Evolutionary conservation across 2,113 vertebrate genomes (phyloP).

Genomic region (Varanus salvator): DNA sequence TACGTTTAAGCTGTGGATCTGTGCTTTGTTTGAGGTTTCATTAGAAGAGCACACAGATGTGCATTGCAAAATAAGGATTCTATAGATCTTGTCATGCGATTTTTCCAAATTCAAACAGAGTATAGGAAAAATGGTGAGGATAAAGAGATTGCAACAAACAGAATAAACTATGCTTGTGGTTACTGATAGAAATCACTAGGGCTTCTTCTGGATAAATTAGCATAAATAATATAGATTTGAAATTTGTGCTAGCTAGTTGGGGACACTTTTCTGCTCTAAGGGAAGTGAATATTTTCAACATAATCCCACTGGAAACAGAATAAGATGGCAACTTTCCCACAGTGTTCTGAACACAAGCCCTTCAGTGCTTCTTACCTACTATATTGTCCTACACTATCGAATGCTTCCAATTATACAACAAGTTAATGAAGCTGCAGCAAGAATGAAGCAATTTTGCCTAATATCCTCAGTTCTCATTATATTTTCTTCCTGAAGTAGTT

Average conservation of each 20-base stretch:
- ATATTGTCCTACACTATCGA: background rate
- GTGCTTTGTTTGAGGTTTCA: background rate
- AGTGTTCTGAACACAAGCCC: background rate
- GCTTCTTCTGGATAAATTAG: background rate
- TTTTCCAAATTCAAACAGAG: background rate
- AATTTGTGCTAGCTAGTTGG: background rate
- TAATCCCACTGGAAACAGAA: background rate
- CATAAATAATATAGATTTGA: background rate
- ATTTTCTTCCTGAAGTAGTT: background rate
- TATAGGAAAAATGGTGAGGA: background rate
- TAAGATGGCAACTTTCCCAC: background rate
- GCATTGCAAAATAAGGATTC: background rate
- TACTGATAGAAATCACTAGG: background rate
- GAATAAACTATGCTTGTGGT: background rate
- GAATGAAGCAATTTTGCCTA: background rate
- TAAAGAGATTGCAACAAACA: background rate
- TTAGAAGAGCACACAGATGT: background rate
- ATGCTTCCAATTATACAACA: background rate
- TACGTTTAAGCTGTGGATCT: background rate
- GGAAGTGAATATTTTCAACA: background rate
- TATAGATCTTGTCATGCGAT: background rate
- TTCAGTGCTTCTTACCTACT: background rate
- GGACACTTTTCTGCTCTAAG: background rate
- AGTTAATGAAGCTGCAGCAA: background rate
- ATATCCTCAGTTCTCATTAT: constrained; percentile 4